Evolutionary conservation across 2,888 invertebrate species (phyloP).

Genomic region (Cryptus armator): DNA sequence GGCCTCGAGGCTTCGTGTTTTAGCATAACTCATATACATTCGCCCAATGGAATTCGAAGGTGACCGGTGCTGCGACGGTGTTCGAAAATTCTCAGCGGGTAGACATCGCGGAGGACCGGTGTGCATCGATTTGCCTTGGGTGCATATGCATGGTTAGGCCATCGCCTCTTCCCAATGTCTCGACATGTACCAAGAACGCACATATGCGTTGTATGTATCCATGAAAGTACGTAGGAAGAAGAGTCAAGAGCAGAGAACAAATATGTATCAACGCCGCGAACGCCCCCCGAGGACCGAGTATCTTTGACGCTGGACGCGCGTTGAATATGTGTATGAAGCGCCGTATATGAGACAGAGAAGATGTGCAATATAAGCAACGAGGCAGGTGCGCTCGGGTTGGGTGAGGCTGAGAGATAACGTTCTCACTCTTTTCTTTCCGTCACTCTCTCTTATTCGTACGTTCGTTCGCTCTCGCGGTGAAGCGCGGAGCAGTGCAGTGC

Average conservation of each 20-base stretch:
- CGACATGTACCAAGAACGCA: not conserved
- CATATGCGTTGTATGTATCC: not conserved
- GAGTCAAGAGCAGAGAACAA: slow-evolving; percentile 62
- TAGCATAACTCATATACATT: slow-evolving; percentile 11
- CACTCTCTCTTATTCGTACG: slow-evolving; percentile 73
- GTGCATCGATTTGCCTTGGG: slow-evolving; percentile 33
- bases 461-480: slow-evolving; percentile 73
- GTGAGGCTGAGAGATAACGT: slow-evolving; percentile 59
- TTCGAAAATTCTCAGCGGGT: slow-evolving; percentile 40
- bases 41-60: slow-evolving; percentile 11
- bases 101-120: slow-evolving; percentile 27
- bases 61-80: slow-evolving; percentile 18
- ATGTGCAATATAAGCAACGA: slow-evolving; percentile 51
- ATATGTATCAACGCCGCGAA: slow-evolving; percentile 73
- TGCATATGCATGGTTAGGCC: slow-evolving; percentile 41
- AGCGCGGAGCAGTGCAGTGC: slow-evolving; percentile 69
- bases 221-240: slow-evolving; percentile 1
- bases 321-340: slow-evolving; percentile 1
- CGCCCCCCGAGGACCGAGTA: slow-evolving; percentile 69
- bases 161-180: slow-evolving; percentile 39
- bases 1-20: not conserved
- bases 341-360: slow-evolving; percentile 2
- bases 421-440: slow-evolving; percentile 28
- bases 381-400: slow-evolving; percentile 66
- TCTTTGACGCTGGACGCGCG: slow-evolving; percentile 56